These are phyloP conservation scores for Apogon talboti DNA, from an alignment of 2,797 vertebrate species.

Conservation along the genomic window DNA sequence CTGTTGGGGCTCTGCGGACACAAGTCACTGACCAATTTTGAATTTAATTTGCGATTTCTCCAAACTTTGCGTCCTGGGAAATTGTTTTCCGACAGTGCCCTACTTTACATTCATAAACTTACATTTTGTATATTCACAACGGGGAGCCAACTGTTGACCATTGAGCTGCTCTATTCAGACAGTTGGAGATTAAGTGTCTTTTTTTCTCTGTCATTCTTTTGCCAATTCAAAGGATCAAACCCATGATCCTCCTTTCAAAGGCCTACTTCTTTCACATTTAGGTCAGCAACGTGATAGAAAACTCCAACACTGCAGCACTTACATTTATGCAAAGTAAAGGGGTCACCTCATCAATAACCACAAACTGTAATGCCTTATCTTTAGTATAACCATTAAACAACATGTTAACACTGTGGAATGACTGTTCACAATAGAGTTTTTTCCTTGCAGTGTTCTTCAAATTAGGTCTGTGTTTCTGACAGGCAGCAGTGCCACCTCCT, in stretches of 20 bases:
- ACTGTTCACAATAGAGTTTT: too few species aligned
- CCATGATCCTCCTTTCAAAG: conserved; percentile 35
- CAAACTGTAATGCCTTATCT: neutral
- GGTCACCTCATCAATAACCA: conserved; percentile 10
- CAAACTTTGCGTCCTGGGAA: conserved; percentile 29
- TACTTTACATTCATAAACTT: conserved; percentile 37
- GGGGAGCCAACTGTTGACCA: conserved; percentile 30
- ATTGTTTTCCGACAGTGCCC: conserved; percentile 15
- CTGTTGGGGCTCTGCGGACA: conserved; percentile 26
- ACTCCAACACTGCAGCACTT: neutral
- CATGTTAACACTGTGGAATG: too few species aligned
- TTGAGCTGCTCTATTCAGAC: conserved; percentile 26
- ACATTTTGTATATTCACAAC: conserved; percentile 26
- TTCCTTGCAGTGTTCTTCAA: neutral
- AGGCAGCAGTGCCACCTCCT: neutral
- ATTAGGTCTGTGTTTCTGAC: neutral
- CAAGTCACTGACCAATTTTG: conserved; percentile 49
- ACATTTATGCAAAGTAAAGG: neutral
- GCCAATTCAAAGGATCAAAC: conserved; percentile 42
- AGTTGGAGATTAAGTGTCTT: conserved; percentile 12
- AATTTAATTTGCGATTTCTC: conserved; percentile 28
- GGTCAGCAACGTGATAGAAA: conserved; percentile 23
- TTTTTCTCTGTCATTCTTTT: conserved; percentile 23
- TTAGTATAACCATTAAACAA: too few species aligned
- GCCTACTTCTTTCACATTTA: conserved; percentile 30